Evolutionary conservation across 2,113 vertebrate genomes (phyloP).

Genomic region (Andinoacara biseriatus): DNA sequence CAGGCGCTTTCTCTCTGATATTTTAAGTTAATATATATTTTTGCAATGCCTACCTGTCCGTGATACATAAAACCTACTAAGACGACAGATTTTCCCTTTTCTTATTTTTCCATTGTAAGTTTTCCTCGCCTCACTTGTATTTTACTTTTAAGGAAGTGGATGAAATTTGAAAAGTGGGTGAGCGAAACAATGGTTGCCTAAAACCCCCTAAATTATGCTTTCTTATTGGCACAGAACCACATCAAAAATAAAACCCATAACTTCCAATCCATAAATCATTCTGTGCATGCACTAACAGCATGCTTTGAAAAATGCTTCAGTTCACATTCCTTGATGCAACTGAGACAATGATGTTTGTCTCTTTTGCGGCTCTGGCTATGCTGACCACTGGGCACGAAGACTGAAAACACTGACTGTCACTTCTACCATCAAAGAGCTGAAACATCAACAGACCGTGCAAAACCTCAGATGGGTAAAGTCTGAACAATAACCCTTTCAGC

Average conservation of each 20-base stretch:
- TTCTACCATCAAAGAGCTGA: constrained; percentile 57
- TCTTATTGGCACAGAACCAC: constrained; percentile 48
- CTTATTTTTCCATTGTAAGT: not conserved
- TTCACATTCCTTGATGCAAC: constrained; percentile 57
- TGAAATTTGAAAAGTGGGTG: not conserved
- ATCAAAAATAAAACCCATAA: constrained; percentile 41
- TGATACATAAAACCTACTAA: constrained; percentile 13
- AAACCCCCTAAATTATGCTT: constrained; percentile 16
- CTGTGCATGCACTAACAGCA: constrained; percentile 14
- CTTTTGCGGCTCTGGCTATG: constrained; percentile 57
- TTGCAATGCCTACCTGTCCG: not conserved
- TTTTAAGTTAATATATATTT: constrained; percentile 27
- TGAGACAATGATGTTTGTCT: constrained; percentile 65
- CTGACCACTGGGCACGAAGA: constrained; percentile 63
- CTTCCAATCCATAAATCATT: constrained; percentile 59
- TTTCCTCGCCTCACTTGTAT: not conserved
- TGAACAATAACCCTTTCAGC: constrained; percentile 54
- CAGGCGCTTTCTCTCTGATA: constrained; percentile 29
- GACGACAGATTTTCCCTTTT: constrained; percentile 19
- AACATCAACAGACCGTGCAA: constrained; percentile 54
- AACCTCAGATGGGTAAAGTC: constrained; percentile 40
- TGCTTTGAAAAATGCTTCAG: constrained; percentile 58
- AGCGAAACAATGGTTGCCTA: constrained; percentile 27
- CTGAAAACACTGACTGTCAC: constrained; percentile 50
- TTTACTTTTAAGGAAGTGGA: constrained; percentile 6